Evolutionary conservation across 2,888 invertebrate genomes (phyloP).

Genomic region (Incurvaria masculella): DNA sequence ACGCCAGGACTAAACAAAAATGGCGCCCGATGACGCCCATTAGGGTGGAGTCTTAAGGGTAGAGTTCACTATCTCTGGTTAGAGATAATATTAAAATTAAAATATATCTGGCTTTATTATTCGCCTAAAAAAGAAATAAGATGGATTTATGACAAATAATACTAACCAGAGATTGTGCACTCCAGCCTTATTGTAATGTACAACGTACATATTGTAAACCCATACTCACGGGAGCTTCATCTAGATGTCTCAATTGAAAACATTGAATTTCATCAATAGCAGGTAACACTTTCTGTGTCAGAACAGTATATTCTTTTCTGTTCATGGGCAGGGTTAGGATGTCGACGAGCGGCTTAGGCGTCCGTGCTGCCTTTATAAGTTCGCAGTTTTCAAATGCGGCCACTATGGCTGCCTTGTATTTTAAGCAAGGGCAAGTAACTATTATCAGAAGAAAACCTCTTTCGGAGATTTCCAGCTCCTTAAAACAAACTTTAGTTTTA

Average conservation of each 20-base stretch:
- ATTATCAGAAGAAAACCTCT: constrained; percentile 43
- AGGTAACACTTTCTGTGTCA: constrained; percentile 38
- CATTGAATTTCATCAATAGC: constrained; percentile 29
- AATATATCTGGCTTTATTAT: too few relatives aligned
- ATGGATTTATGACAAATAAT: neutral
- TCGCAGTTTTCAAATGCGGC: constrained; percentile 28
- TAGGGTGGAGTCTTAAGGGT: too few relatives aligned
- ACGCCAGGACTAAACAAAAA: too few relatives aligned
- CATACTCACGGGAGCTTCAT: constrained; percentile 32
- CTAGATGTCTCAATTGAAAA: constrained; percentile 36
- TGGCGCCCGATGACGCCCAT: too few relatives aligned
- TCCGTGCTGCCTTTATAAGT: constrained; percentile 27
- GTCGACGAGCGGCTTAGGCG: constrained; percentile 25
- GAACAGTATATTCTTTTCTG: constrained; percentile 35
- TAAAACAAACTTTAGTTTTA: too few relatives aligned
- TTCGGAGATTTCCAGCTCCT: constrained; percentile 14
- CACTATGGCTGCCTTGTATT: constrained; percentile 31
- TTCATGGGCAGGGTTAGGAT: constrained; percentile 27
- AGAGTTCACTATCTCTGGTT: too few relatives aligned
- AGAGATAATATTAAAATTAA: too few relatives aligned
- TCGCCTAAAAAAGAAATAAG: neutral
- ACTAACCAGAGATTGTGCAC: too few relatives aligned
- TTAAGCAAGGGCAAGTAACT: constrained; percentile 31
- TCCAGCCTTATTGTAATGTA: neutral
- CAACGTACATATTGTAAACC: neutral